Percentiles rank a stretch among this genome's conserved stretches.
phyloP scores from a whole-genome alignment of 1,140 invertebrate species.

The Drosophila sproati region DNA sequence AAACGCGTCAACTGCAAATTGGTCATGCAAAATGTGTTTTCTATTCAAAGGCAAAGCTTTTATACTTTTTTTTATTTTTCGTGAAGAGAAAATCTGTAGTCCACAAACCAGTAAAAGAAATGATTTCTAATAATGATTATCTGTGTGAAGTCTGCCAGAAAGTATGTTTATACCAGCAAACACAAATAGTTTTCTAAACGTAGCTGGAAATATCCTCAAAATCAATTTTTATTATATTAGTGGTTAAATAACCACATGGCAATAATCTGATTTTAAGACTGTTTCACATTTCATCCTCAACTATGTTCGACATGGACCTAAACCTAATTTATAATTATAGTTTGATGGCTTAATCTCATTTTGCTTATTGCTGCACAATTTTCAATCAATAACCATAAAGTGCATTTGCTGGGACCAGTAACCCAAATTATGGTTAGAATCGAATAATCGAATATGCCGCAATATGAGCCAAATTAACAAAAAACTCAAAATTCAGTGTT shows the following conservation, averaged over 20 bases:
- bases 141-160: neutral
- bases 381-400: neutral
- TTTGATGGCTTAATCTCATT: neutral
- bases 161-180: neutral
- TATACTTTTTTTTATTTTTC: neutral
- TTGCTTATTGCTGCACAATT: neutral
- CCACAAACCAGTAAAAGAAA: neutral
- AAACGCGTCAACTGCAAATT: neutral
- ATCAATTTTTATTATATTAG: no score
- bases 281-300: no score
- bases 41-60: neutral
- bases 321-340: neutral
- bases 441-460: neutral
- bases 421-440: neutral
- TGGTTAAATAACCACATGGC: no score
- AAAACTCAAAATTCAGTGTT: neutral
- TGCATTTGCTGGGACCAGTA: neutral
- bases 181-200: neutral
- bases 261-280: no score
- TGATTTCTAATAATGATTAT: neutral
- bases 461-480: neutral
- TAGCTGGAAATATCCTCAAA: neutral
- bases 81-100: neutral
- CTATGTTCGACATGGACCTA: neutral
- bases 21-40: no score